A percentile compares a stretch with the other conserved stretches of the same genome.
These are phyloP conservation scores for Calypte anna DNA, from an alignment of 2,113 vertebrate species.

Conservation along the genomic window DNA sequence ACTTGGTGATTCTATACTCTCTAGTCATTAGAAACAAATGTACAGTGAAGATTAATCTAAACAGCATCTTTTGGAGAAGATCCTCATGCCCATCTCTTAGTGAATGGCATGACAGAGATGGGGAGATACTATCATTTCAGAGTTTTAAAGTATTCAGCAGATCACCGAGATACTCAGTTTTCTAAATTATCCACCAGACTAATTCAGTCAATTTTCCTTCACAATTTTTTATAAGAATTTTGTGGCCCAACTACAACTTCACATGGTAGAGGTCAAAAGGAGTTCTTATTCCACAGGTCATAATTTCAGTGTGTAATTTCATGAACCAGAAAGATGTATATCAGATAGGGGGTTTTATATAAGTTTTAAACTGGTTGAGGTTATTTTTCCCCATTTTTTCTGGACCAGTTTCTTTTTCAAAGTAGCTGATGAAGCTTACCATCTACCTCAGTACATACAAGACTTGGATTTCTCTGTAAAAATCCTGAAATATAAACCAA, in stretches of 20 bases:
- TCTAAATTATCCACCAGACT: background rate
- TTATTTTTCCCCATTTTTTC: background rate
- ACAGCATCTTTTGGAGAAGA: background rate
- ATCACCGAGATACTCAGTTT: background rate
- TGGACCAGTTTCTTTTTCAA: background rate
- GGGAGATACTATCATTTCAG: background rate
- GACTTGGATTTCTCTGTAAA: background rate
- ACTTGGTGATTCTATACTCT: background rate
- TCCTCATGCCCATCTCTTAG: background rate
- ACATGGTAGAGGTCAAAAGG: background rate
- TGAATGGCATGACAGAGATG: background rate
- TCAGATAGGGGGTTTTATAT: background rate
- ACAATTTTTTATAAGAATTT: background rate
- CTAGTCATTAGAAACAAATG: background rate
- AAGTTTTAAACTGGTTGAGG: background rate
- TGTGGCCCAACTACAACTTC: background rate
- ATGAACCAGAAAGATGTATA: background rate
- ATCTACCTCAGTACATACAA: background rate
- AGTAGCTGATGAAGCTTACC: background rate
- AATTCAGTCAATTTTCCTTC: background rate
- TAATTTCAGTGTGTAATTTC: background rate
- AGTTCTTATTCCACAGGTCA: constrained; percentile 7
- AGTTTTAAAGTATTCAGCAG: background rate
- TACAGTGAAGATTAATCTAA: background rate
- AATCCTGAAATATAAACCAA: background rate